These are phyloP conservation scores for Girardinus metallicus DNA, from an alignment of 2,797 vertebrate genomes.

Conservation along the genomic window DNA sequence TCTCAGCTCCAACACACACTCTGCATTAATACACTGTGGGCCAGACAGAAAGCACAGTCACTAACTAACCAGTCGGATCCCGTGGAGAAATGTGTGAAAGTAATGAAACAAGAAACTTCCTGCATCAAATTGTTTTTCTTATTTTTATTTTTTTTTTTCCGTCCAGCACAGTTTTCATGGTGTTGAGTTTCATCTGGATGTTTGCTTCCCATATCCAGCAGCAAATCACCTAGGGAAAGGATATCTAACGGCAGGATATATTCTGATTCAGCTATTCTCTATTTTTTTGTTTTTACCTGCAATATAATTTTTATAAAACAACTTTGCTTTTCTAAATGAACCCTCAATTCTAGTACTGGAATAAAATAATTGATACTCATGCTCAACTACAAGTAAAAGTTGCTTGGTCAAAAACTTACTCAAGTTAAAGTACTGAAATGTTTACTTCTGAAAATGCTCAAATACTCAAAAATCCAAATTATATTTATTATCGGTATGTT, in stretches of 20 bases:
- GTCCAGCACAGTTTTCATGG: not conserved
- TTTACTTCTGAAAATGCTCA: too few relatives aligned
- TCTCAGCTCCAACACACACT: slow-evolving; percentile 7
- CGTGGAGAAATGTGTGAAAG: not conserved
- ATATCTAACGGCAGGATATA: not conserved
- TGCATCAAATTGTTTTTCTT: not conserved
- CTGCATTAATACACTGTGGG: not conserved
- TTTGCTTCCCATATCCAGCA: not conserved
- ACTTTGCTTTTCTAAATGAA: not conserved
- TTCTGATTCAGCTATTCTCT: not conserved
- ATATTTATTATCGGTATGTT: too few relatives aligned
- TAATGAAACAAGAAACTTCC: not conserved
- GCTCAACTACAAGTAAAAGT: too few relatives aligned
- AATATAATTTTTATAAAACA: not conserved
- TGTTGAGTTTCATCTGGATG: not conserved
- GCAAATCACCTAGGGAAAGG: not conserved
- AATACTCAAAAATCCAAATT: too few relatives aligned
- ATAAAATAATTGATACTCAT: too few relatives aligned
- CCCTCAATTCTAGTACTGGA: too few relatives aligned
- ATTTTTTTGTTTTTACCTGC: not conserved
- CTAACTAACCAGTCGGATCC: slow-evolving; percentile 1
- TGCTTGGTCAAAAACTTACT: too few relatives aligned
- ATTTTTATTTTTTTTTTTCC: not conserved
- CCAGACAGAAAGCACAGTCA: not conserved
- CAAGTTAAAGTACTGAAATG: too few relatives aligned